Evolutionary conservation across 2,113 vertebrate species (phyloP), one percentile per base, ranked within the genome.

Genomic region (Gopherus evgoodei): DNA sequence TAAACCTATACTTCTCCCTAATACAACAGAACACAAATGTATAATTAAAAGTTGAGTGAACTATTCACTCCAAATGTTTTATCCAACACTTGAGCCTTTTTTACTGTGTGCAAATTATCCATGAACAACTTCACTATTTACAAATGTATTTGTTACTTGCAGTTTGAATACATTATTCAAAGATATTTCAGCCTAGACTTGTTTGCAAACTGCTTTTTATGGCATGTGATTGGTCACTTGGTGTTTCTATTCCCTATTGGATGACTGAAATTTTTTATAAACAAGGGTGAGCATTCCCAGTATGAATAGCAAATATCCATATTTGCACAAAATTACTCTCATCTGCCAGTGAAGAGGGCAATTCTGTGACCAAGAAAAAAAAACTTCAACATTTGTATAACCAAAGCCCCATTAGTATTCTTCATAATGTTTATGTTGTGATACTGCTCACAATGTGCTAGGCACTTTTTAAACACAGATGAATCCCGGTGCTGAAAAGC

Each of bases 101-200:
- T 69, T 69, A 69, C 62, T 35, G 21, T 69, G 7, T 17, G n/a
- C 50, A 94, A 65, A 31, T 94, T 92, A 54, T 83, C 57, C 19
- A 87, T 90, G 9, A 86, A 87, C 47, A 88, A 5, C 80, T 96
- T 82, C 35, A 90, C n/a, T 9, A 91, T 89, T 94, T 89, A 91
- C 38, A 76, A 22, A 44, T 76, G 10, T 44, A 79, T 91, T 86
- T 81, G 2, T 42, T 54, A 81, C 38, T 50, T 65, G 65, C 29
- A 65, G 14, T 75, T 96, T 16, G 44, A 90, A 91, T 53, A 54
- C 35, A 59, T 3, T 83, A 69, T 56, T 88, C 29, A 91, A 93
- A 57, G 0, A 1, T 25, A 84, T 11, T 31, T 90, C 44, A 56
- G 22, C 19, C 7, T 86, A 14, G 17, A 2, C n/a, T 91, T 89